A percentile compares a stretch with the other conserved stretches of the same genome.
Evolutionary conservation across 2,113 vertebrate species (phyloP).

Genomic region (Philantomba maxwellii): DNA sequence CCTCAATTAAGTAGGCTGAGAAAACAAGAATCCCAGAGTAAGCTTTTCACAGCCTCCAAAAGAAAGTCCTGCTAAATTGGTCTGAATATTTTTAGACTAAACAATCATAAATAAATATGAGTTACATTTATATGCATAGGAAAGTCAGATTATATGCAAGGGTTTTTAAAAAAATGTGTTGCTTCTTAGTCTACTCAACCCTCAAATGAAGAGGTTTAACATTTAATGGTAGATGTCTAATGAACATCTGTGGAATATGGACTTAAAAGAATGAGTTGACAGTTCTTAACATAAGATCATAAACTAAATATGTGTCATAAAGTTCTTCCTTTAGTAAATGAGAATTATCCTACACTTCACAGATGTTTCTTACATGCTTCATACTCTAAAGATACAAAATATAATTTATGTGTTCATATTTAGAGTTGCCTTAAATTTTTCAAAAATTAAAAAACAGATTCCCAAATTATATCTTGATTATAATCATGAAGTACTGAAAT

Average conservation of each 20-base stretch:
- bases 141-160: constrained; percentile 19
- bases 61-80: neutral
- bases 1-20: neutral
- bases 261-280: constrained; percentile 45
- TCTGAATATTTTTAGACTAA: constrained; percentile 57
- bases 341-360: neutral
- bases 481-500: neutral
- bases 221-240: constrained; percentile 16
- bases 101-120: constrained; percentile 59
- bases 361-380: constrained; percentile 30
- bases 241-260: constrained; percentile 32
- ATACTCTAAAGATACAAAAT: neutral
- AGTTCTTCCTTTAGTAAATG: constrained; percentile 13
- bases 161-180: neutral
- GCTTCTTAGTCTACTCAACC: constrained; percentile 24
- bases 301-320: constrained; percentile 37
- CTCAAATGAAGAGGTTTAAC: constrained; percentile 40
- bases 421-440: neutral
- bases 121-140: neutral
- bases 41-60: neutral
- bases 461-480: neutral
- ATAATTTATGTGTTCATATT: constrained; percentile 13
- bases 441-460: constrained; percentile 4
- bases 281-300: constrained; percentile 24
- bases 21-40: neutral